Percentiles rank a stretch among this genome's conserved stretches.
phyloP scores from a whole-genome alignment of 2,797 vertebrate species.

The Oceanodroma leucorhoa region DNA sequence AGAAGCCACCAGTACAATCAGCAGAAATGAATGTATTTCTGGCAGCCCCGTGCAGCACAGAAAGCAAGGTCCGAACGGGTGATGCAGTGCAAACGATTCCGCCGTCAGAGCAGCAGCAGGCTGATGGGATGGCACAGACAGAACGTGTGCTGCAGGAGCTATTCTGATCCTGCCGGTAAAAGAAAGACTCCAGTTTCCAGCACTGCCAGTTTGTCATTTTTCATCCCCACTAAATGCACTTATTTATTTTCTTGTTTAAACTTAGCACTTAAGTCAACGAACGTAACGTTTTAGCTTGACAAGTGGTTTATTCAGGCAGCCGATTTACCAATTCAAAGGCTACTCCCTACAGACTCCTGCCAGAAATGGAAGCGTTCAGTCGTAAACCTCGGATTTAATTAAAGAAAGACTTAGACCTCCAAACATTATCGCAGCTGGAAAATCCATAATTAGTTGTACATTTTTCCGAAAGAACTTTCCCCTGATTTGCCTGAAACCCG shows the following conservation, averaged over 20 bases:
- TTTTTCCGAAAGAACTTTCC: conserved; percentile 61
- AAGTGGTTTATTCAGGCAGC: conserved; percentile 57
- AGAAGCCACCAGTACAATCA: neutral
- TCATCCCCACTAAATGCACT: neutral
- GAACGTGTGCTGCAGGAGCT: neutral
- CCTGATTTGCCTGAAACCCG: conserved; percentile 50
- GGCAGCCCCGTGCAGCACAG: neutral
- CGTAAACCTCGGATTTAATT: conserved; percentile 60
- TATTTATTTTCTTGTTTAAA: conserved; percentile 11
- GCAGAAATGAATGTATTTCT: neutral
- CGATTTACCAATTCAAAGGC: conserved; percentile 64
- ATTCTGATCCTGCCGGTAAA: neutral
- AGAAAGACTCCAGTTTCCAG: neutral
- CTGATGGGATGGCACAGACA: neutral
- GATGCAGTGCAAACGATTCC: fast-evolving
- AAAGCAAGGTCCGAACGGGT: neutral
- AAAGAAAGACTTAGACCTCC: conserved; percentile 31
- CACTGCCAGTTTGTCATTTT: neutral
- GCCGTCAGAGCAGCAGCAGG: neutral
- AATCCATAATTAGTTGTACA: conserved; percentile 59
- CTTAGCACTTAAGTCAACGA: neutral
- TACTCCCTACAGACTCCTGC: conserved; percentile 55
- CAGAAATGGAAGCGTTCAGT: conserved; percentile 49
- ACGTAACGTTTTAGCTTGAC: neutral
- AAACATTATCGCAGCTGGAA: conserved; percentile 69